These are phyloP conservation scores for Calameuta idolon DNA, from an alignment of 2,888 invertebrate species.

Conservation along the genomic window DNA sequence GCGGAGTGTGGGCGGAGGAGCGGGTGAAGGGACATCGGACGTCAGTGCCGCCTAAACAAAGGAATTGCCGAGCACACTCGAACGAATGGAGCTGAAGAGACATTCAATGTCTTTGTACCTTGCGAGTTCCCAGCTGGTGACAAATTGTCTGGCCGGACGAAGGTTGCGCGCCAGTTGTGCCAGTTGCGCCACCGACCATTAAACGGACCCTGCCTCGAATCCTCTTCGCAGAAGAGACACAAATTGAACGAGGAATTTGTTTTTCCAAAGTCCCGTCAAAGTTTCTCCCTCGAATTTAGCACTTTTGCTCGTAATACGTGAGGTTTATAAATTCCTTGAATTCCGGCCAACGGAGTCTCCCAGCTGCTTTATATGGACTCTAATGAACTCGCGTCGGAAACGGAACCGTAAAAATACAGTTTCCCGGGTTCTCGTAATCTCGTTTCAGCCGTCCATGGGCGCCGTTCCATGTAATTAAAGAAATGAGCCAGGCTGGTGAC, in stretches of 20 bases:
- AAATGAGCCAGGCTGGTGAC: slow-evolving; percentile 4
- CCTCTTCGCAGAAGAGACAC: neutral
- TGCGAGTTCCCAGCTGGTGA: slow-evolving; percentile 27
- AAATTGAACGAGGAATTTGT: neutral
- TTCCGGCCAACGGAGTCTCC: neutral
- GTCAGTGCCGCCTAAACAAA: slow-evolving; percentile 44
- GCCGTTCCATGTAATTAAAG: neutral
- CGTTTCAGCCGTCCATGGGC: neutral
- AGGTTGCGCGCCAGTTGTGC: slow-evolving; percentile 10
- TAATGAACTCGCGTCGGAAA: neutral
- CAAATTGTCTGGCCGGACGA: slow-evolving; percentile 36
- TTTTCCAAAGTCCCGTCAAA: neutral
- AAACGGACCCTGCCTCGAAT: neutral
- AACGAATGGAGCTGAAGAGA: slow-evolving; percentile 42
- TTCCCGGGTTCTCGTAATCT: neutral
- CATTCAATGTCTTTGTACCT: slow-evolving; percentile 39
- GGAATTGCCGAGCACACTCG: slow-evolving; percentile 47
- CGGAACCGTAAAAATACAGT: neutral
- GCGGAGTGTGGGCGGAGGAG: neutral
- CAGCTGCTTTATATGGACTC: neutral
- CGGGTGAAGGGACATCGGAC: slow-evolving; percentile 14
- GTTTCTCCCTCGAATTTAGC: neutral
- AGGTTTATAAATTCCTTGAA: neutral
- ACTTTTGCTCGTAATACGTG: neutral
- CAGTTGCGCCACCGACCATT: neutral